Conservation (phyloP, 2,888 invertebrate genomes). For the Acleris laterana region DNA sequence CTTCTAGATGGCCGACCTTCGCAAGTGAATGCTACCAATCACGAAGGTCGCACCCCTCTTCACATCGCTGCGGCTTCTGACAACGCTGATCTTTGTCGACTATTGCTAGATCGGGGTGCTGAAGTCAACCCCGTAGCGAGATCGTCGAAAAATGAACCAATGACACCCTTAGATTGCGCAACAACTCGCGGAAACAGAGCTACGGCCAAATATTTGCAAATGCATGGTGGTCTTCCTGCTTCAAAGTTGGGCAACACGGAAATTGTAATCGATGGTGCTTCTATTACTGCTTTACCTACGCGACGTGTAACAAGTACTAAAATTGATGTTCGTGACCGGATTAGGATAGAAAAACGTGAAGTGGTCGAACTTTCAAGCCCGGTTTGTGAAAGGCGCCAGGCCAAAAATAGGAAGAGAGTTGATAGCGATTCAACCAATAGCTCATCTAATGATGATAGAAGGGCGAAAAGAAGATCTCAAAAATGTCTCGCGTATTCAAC, state of each 20-base stretch:
- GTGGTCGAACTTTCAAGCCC: constrained; percentile 79
- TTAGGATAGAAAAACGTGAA: constrained; percentile 80
- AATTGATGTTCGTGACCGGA: constrained; percentile 78
- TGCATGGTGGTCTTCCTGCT: constrained; percentile 94
- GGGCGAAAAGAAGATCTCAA: constrained; percentile 55
- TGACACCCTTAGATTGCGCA: constrained; percentile 97
- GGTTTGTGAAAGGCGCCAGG: constrained; percentile 57
- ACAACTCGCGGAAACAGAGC: constrained; percentile 93
- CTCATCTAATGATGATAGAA: constrained; percentile 77
- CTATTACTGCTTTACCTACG: constrained; percentile 73
- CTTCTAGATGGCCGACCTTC: constrained; percentile 92
- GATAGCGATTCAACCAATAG: constrained; percentile 69
- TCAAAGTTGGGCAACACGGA: constrained; percentile 85
- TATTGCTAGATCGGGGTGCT: constrained; percentile 92
- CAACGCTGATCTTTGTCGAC: constrained; percentile 95
- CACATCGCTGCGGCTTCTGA: constrained; percentile 98
- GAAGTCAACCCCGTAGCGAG: constrained; percentile 93
- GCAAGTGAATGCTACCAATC: constrained; percentile 94
- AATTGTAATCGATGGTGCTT: constrained; percentile 74
- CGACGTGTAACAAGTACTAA: constrained; percentile 80
- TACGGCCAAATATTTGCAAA: constrained; percentile 95
- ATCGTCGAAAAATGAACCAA: constrained; percentile 91
- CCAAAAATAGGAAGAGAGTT: constrained; percentile 56
- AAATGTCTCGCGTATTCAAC: constrained; percentile 53
- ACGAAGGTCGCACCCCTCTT: constrained; percentile 95